phyloP scores from a whole-genome alignment of 2,113 vertebrate genomes.

The Anolis carolinensis region DNA sequence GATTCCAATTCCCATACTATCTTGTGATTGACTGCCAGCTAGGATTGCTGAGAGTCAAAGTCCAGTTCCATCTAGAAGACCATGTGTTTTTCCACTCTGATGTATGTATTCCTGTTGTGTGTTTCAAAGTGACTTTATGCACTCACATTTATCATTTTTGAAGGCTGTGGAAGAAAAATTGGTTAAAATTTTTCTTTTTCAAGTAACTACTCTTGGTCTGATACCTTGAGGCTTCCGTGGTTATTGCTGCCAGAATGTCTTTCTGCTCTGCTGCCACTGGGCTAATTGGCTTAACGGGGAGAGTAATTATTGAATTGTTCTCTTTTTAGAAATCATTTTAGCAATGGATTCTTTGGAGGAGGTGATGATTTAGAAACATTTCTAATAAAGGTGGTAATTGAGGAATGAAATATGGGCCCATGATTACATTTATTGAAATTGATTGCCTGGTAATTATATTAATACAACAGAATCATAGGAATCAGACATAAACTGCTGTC shows the following conservation, averaged over 20 bases:
- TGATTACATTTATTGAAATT: slow-evolving; percentile 60
- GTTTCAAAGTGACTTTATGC: not conserved
- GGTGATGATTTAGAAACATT: slow-evolving; percentile 62
- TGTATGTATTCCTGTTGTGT: not conserved
- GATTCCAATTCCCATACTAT: too few species aligned
- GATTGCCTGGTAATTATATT: slow-evolving; percentile 65
- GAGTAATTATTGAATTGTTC: slow-evolving; percentile 63
- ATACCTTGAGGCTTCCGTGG: not conserved
- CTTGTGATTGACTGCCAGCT: too few species aligned
- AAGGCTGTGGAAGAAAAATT: not conserved
- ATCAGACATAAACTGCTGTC: slow-evolving; percentile 15
- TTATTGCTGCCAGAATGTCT: slow-evolving; percentile 25
- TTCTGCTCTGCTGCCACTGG: slow-evolving; percentile 46
- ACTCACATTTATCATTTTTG: not conserved
- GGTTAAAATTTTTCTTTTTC: not conserved
- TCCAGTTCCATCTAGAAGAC: too few species aligned
- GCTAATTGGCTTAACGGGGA: slow-evolving; percentile 59
- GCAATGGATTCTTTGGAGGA: slow-evolving; percentile 52
- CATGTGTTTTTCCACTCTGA: not conserved
- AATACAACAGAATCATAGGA: slow-evolving; percentile 54
- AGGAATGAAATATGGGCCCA: slow-evolving; percentile 56
- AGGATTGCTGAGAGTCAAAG: too few species aligned
- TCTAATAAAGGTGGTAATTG: slow-evolving; percentile 63
- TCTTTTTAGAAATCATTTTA: slow-evolving; percentile 58
- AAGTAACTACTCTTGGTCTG: not conserved